A percentile compares a stretch with the other conserved stretches of the same genome.
phyloP scores from a whole-genome alignment of 2,797 vertebrate genomes.

The Enteromius treurensis region DNA sequence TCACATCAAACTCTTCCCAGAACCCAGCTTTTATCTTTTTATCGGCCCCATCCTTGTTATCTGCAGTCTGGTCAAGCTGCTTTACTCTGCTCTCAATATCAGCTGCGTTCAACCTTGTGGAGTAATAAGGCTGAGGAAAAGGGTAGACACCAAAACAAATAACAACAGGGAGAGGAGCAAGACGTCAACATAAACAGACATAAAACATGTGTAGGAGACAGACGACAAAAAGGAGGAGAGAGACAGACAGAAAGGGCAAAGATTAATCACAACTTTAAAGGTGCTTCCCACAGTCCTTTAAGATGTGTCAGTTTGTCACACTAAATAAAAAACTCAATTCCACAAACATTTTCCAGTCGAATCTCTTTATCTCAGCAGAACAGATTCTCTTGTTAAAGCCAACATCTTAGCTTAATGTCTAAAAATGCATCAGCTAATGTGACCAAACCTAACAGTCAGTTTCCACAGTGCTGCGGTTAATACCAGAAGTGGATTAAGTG shows the following conservation, averaged over 20 bases:
- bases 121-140: constrained; percentile 85
- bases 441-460: neutral
- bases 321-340: neutral
- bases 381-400: neutral
- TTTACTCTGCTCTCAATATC: constrained; percentile 92
- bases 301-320: constrained; percentile 23
- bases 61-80: constrained; percentile 83
- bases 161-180: neutral
- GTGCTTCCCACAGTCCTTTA: constrained; percentile 8
- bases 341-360: neutral
- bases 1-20: constrained; percentile 98
- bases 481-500: constrained; percentile 24
- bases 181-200: neutral
- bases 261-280: constrained; percentile 41
- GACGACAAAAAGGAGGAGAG: neutral
- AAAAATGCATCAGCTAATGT: neutral
- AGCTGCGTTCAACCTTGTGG: constrained; percentile 91
- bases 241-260: neutral
- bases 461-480: neutral
- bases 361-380: neutral
- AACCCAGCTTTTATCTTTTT: constrained; percentile 90
- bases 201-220: neutral
- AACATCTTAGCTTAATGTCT: neutral
- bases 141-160: neutral
- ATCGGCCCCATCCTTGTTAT: constrained; percentile 70